phyloP scores from a whole-genome alignment of 2,113 vertebrate species.

The Acanthochromis polyacanthus region DNA sequence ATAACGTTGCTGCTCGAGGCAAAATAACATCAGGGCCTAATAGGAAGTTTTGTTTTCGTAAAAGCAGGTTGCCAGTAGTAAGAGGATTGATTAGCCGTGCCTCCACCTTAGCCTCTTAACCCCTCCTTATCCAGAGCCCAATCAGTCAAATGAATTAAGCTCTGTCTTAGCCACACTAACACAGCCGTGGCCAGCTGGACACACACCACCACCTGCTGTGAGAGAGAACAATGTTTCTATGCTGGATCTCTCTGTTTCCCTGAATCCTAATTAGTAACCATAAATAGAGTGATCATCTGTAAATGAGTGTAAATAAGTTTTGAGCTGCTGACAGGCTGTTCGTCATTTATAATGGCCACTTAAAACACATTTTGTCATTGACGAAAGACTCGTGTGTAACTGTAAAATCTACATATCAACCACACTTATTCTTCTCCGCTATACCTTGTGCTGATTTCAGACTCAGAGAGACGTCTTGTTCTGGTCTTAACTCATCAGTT shows the following conservation, averaged over 20 bases:
- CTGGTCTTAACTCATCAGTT: conserved; percentile 35
- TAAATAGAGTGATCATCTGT: background rate
- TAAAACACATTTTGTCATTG: background rate
- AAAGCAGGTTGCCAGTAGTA: conserved; percentile 84
- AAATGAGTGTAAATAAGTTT: background rate
- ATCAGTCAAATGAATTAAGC: conserved; percentile 89
- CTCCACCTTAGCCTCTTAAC: conserved; percentile 83
- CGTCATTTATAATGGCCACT: background rate
- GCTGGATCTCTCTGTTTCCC: background rate
- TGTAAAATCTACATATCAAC: background rate
- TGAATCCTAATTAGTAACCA: background rate
- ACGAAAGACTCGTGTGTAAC: background rate
- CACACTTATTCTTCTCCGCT: background rate
- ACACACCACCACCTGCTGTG: conserved; percentile 55
- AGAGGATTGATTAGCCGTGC: conserved; percentile 89
- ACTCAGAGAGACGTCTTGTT: conserved; percentile 44
- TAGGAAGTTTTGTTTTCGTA: conserved; percentile 70
- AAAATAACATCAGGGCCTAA: background rate
- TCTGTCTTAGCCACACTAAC: conserved; percentile 80
- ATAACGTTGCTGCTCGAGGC: background rate
- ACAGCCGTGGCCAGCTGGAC: conserved; percentile 75
- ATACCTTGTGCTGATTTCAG: background rate
- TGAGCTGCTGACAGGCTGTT: background rate
- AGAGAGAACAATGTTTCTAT: conserved; percentile 21
- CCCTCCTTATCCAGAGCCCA: conserved; percentile 82